Conservation (phyloP, 2,113 vertebrate species). For the Podarcis muralis region DNA sequence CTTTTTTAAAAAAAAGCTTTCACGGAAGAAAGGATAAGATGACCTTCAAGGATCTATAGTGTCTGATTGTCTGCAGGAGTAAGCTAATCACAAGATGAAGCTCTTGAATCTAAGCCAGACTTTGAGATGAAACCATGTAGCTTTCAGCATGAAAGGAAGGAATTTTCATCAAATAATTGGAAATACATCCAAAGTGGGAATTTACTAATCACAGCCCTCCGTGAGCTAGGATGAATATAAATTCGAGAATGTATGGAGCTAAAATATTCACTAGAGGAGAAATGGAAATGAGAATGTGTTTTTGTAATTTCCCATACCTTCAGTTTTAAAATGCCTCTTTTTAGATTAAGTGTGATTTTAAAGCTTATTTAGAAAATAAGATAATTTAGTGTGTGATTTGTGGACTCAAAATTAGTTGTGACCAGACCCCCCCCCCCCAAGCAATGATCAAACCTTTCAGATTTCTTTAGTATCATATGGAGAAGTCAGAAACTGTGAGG, state of each 20-base stretch:
- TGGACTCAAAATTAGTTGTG: constrained; percentile 45
- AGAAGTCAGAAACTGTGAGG: constrained; percentile 53
- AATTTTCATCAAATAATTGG: constrained; percentile 50
- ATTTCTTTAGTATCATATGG: constrained; percentile 50
- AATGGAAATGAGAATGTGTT: constrained; percentile 13
- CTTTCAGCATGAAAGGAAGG: constrained; percentile 43
- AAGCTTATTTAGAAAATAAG: constrained; percentile 49
- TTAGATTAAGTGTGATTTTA: constrained; percentile 40
- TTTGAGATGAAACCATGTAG: constrained; percentile 47
- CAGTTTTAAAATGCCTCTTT: constrained; percentile 40
- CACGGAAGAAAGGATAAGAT: constrained; percentile 56
- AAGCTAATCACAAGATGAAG: constrained; percentile 74
- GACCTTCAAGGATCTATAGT: constrained; percentile 71
- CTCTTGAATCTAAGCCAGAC: constrained; percentile 73
- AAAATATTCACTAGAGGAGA: constrained; percentile 34
- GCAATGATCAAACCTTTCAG: constrained; percentile 39
- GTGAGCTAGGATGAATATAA: constrained; percentile 51
- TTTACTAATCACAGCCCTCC: constrained; percentile 58
- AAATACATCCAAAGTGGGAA: constrained; percentile 56
- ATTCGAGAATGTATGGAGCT: constrained; percentile 17
- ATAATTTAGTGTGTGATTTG: constrained; percentile 44
- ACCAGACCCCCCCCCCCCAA: constrained; percentile 28
- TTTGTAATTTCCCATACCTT: not conserved
- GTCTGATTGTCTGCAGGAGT: constrained; percentile 64
- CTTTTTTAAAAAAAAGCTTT: constrained; percentile 48